Evolutionary conservation across 1,140 invertebrate genomes (phyloP).

Genomic region (Venturia canescens): DNA sequence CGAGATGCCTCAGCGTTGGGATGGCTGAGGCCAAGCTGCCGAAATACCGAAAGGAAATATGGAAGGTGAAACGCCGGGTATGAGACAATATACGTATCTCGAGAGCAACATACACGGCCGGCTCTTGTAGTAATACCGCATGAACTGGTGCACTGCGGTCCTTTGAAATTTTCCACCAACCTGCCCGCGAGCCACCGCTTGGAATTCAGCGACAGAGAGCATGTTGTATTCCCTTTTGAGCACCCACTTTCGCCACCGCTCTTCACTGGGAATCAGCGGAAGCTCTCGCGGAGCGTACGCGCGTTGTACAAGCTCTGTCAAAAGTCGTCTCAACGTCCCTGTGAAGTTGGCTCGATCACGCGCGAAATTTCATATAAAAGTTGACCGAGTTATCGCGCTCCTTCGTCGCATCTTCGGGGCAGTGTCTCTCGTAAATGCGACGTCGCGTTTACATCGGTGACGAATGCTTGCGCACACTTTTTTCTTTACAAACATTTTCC

Average conservation of each 20-base stretch:
- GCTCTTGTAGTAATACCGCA: slow-evolving; percentile 23
- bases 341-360: too few species aligned
- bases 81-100: slow-evolving; percentile 30
- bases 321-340: too few species aligned
- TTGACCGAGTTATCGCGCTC: too few species aligned
- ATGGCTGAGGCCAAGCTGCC: background rate
- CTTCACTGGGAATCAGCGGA: slow-evolving; percentile 51
- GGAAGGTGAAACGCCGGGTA: background rate
- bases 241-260: slow-evolving; percentile 10
- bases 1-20: background rate
- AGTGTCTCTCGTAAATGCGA: too few species aligned
- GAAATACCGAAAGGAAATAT: slow-evolving; percentile 31
- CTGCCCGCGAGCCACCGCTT: slow-evolving; percentile 1
- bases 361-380: too few species aligned
- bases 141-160: slow-evolving; percentile 44
- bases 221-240: slow-evolving; percentile 24
- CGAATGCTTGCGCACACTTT: too few species aligned
- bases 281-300: slow-evolving; percentile 43
- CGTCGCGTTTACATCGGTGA: too few species aligned
- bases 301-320: too few species aligned
- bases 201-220: slow-evolving; percentile 29
- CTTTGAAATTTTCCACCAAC: slow-evolving; percentile 34
- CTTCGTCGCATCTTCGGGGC: too few species aligned
- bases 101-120: background rate
- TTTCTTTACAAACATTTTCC: too few species aligned